phyloP scores from a whole-genome alignment of 1,140 invertebrate species.

The Paraescarpia echinospica region DNA sequence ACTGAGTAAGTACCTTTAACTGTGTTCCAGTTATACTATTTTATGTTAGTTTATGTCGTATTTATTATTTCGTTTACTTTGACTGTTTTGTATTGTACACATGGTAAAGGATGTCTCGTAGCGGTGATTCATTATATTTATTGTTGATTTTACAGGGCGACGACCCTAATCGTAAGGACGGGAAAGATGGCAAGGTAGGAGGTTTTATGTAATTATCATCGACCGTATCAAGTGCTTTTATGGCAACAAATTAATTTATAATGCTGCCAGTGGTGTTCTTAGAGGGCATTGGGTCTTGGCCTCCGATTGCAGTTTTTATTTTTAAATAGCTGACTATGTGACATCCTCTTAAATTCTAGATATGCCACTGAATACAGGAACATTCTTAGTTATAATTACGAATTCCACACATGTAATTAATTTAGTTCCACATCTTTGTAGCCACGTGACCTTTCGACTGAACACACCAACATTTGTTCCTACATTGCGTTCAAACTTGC shows the following conservation, averaged over 20 bases:
- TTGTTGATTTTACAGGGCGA: slow-evolving; percentile 7
- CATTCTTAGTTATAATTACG: no score
- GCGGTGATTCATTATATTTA: neutral
- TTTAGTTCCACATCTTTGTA: no score
- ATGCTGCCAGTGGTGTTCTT: neutral
- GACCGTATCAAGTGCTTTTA: neutral
- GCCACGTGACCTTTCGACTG: no score
- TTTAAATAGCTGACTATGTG: no score
- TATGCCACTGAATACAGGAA: neutral
- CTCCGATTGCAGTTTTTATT: no score
- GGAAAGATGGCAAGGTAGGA: slow-evolving; percentile 2
- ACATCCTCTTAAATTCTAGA: no score
- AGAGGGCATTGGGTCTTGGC: no score
- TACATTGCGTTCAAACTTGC: no score
- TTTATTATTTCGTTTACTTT: neutral
- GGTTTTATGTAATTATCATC: neutral
- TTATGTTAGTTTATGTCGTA: neutral
- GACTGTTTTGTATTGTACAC: neutral
- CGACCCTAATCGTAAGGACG: neutral
- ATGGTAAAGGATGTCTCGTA: neutral
- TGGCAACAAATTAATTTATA: neutral
- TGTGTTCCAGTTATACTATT: neutral
- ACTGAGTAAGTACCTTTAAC: no score
- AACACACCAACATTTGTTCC: no score
- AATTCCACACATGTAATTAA: no score